Evolutionary conservation across 2,113 vertebrate genomes (phyloP).

Genomic region (Prochilodus magdalenae): DNA sequence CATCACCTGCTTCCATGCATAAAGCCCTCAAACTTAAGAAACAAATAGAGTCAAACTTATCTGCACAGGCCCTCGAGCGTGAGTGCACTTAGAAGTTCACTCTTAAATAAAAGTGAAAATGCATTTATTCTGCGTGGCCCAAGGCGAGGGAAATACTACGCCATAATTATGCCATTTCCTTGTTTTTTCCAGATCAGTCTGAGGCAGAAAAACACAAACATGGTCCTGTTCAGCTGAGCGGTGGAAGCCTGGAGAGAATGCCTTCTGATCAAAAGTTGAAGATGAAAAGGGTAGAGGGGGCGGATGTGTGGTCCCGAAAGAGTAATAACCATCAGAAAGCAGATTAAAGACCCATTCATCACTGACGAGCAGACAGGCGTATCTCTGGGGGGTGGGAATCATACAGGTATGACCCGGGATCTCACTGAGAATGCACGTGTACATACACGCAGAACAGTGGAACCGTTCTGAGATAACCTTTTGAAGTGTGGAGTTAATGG

Average conservation of each 20-base stretch:
- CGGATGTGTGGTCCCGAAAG: slow-evolving; percentile 23
- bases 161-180: slow-evolving; percentile 17
- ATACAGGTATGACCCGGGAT: slow-evolving; percentile 34
- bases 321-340: slow-evolving; percentile 40
- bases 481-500: background rate
- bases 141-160: slow-evolving; percentile 16
- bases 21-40: background rate
- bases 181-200: background rate
- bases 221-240: background rate
- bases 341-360: slow-evolving; percentile 50
- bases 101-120: slow-evolving; percentile 39
- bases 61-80: background rate
- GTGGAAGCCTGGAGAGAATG: background rate
- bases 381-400: slow-evolving; percentile 18
- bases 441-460: background rate
- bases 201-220: slow-evolving; percentile 32
- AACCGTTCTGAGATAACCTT: background rate
- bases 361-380: slow-evolving; percentile 28
- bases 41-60: background rate
- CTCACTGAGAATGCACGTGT: background rate
- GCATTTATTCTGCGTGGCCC: slow-evolving; percentile 27
- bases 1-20: background rate
- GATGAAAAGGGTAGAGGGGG: slow-evolving; percentile 44
- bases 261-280: slow-evolving; percentile 46
- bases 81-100: slow-evolving; percentile 19